Conservation (phyloP, 53 echinoderm and acorn worm species). For the Stichopus horrens region DNA sequence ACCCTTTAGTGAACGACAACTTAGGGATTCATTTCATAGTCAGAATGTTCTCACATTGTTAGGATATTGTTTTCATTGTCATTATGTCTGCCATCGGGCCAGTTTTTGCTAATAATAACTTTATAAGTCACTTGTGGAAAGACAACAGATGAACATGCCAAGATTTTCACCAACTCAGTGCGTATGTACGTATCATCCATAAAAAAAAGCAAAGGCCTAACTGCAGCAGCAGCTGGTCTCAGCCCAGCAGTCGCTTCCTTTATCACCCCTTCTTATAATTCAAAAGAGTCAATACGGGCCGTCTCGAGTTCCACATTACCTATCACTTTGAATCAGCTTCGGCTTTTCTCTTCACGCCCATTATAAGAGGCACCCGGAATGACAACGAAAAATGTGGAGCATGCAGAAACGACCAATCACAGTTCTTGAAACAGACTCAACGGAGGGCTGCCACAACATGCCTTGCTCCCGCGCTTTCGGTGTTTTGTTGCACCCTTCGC, state of each 20-base stretch:
- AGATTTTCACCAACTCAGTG: too few relatives aligned
- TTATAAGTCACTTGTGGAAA: too few relatives aligned
- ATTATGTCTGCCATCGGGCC: too few relatives aligned
- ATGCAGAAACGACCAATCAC: not conserved
- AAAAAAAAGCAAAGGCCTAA: too few relatives aligned
- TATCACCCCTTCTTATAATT: conserved; percentile 11
- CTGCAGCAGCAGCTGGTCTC: not conserved
- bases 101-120: too few relatives aligned
- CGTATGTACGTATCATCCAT: too few relatives aligned
- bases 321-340: conserved; percentile 18
- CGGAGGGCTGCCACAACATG: not conserved
- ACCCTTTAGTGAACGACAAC: too few relatives aligned
- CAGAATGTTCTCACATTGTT: too few relatives aligned
- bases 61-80: too few relatives aligned
- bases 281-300: not conserved
- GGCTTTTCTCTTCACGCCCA: conserved; percentile 2
- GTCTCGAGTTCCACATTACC: conserved; percentile 17
- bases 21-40: too few relatives aligned
- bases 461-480: not conserved
- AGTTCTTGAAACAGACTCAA: not conserved
- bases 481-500: not conserved
- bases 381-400: conserved; percentile 29
- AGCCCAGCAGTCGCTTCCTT: conserved; percentile 4
- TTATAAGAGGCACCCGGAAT: conserved; percentile 13
- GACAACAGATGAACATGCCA: too few relatives aligned